Conservation (phyloP, 1,140 invertebrate species). For the Drosophila oshimai region DNA sequence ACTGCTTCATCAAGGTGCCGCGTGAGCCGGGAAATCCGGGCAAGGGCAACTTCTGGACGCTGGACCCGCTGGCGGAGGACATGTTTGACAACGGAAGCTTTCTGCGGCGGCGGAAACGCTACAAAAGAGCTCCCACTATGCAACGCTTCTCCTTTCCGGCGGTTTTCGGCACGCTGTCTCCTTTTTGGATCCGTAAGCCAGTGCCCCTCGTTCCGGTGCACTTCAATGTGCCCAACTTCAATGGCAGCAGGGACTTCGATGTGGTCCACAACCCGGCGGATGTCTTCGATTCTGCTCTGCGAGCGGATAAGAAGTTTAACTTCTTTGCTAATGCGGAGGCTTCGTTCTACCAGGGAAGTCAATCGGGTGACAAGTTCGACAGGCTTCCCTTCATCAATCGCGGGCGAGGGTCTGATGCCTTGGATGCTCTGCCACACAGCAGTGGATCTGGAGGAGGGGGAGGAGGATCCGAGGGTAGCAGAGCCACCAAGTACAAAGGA, state of each 20-base stretch:
- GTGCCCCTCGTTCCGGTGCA: conserved; percentile 83
- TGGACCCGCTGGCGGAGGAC: conserved; percentile 97
- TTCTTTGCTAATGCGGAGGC: conserved; percentile 79
- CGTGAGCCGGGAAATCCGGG: conserved; percentile 98
- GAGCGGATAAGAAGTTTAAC: conserved; percentile 78
- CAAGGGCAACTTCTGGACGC: conserved; percentile 99
- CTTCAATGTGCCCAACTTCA: conserved; percentile 80
- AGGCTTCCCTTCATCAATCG: conserved; percentile 62
- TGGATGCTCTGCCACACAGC: conserved; percentile 45
- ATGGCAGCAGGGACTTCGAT: conserved; percentile 71
- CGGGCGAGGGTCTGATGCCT: conserved; percentile 19
- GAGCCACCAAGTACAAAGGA: conserved; percentile 69
- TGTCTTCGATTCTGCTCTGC: conserved; percentile 65
- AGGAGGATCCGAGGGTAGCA: conserved; percentile 14
- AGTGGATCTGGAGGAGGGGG: neutral
- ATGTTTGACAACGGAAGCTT: conserved; percentile 99
- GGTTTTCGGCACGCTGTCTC: conserved; percentile 80
- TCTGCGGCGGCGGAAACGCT: conserved; percentile 95
- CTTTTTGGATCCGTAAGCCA: conserved; percentile 84
- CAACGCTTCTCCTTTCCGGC: conserved; percentile 82
- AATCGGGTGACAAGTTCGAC: conserved; percentile 72
- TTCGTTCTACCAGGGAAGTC: conserved; percentile 57
- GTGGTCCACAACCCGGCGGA: conserved; percentile 71
- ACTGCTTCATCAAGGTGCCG: conserved; percentile 99
- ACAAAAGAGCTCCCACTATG: conserved; percentile 90